Evolutionary conservation across 2,113 vertebrate genomes (phyloP), one percentile per base, ranked within the genome.

Genomic region (Crypturellus undulatus): DNA sequence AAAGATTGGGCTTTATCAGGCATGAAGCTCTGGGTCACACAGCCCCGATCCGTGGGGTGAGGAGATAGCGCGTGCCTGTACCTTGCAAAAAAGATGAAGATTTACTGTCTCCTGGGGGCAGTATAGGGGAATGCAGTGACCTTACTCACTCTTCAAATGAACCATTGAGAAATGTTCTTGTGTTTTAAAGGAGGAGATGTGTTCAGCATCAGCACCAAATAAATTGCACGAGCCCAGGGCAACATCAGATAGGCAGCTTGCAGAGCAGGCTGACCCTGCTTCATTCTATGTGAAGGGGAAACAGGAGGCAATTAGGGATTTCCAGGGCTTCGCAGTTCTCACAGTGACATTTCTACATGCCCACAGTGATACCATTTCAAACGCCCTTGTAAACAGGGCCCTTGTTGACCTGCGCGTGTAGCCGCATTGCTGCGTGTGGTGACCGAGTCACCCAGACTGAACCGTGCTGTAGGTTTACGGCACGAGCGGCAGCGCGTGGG

Each of bases 11-110:
- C 36, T 69, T 73, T 70, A 18, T 65, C 45, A 4, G 17, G 24
- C 22, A 52, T 24, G n/a, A 40, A 49, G 20, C 30, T 79, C 4
- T 34, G 14, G 0, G 0, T 43, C 64, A 43, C 60, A 32, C 0
- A 0, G 34, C 87, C 51, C 21, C 22, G 36, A 3, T 51, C 56
- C 51, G 56, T 83, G 83, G 65, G 40, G 54, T 22, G 77, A 22
- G 22, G 60, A 49, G 32, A 26, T 40, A 38, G 25, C 79, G 49
- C 7, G 56, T 73, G 26, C 73, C 14, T 64, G 42, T 79, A 72
- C 28, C 63, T 52, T 69, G 2, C 22, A 36, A 3, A 30, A 43
- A 49, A 52, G 32, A 64, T 30, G 20, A 58, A 75, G 52, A 75
- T 43, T 43, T 58, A 75, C 28, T 30, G 40, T 42, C 71, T 43